Base-by-base conservation (phyloP, 2,113 vertebrate species). In the Dicentrarchus labrax region DNA sequence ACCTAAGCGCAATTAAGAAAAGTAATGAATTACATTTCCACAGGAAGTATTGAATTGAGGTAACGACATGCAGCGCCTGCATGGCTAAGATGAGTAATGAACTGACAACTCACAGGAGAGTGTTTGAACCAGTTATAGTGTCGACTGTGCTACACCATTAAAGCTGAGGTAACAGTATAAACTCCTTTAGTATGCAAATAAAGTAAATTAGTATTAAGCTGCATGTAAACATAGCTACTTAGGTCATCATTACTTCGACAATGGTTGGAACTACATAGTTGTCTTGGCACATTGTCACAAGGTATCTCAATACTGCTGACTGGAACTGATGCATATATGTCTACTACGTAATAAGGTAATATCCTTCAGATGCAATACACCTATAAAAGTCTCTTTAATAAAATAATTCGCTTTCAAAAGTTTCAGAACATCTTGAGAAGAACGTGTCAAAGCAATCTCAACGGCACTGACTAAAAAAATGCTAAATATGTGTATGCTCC, bases 1-100 rank as follows among this genome's bases (percentile, higher is more conserved):
- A 5, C 41, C 24, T 67, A 56, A 62, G 43, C 79, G 45, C 57
- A 51, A 51, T 59, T 21, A 13, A 59, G 7, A 15, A 36, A 51
- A 56, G 22, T 16, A 24, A 57, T 22, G 0, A 1, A 30, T 1
- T 16, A 57, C 13, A 67, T 89, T 79, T 80, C 78, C 69, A 86
- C 68, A 80, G 76, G 68, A 78, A 61, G 39, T 50, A 45, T 0
- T 76, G 21, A 80, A 81, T 16, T 59, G 62, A 85, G 79, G 69
- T 89, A 79, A 69, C 0, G 0, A 19, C 21, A 56, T 15, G 5
- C 70, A 9, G 50, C 17, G 24, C 65, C 6, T 72, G 16, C 30
- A 51, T 19, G 16, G 56, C 24, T 43, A 51, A 70, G 2, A 24
- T 22, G 8, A 64, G 30, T 30, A 30, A 30, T 30, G 30, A 30